A percentile compares a stretch with the other conserved stretches of the same genome.
Evolutionary conservation across 2,797 vertebrate genomes (phyloP).

Genomic region (Arnoldichthys spilopterus): DNA sequence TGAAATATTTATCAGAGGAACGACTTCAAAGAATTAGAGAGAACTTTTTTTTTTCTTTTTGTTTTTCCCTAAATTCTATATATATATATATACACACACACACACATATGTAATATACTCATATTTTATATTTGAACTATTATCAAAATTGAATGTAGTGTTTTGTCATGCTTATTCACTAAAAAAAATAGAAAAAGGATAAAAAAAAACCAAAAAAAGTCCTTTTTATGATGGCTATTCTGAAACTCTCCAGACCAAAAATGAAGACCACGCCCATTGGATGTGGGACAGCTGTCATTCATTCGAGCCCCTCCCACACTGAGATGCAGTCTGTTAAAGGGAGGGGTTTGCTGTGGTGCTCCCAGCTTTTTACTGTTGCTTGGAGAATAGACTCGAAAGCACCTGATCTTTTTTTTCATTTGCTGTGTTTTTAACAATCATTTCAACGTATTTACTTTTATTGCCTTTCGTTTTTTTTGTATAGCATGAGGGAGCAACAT

Average conservation of each 20-base stretch:
- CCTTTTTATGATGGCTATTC: constrained; percentile 77
- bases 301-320: constrained; percentile 49
- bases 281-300: constrained; percentile 64
- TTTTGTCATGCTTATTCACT: constrained; percentile 82
- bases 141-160: constrained; percentile 88
- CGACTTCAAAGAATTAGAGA: constrained; percentile 76
- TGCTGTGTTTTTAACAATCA: constrained; percentile 82
- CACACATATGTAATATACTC: constrained; percentile 79
- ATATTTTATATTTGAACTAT: constrained; percentile 86
- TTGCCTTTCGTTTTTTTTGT: constrained; percentile 75
- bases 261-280: constrained; percentile 70
- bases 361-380: constrained; percentile 62
- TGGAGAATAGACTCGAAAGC: constrained; percentile 64
- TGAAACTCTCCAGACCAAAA: constrained; percentile 85
- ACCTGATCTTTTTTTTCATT: constrained; percentile 68
- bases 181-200: constrained; percentile 64
- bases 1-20: constrained; percentile 83
- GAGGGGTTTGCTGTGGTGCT: constrained; percentile 59
- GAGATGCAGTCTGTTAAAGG: constrained; percentile 54
- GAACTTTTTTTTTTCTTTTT: constrained; percentile 67
- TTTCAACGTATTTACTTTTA: constrained; percentile 71
- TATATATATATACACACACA: constrained; percentile 51
- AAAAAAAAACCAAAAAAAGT: constrained; percentile 67
- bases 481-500: constrained; percentile 77
- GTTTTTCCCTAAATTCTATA: constrained; percentile 73